Conservation (phyloP, 2,797 vertebrate genomes). For the Rhinichthys osculus region DNA sequence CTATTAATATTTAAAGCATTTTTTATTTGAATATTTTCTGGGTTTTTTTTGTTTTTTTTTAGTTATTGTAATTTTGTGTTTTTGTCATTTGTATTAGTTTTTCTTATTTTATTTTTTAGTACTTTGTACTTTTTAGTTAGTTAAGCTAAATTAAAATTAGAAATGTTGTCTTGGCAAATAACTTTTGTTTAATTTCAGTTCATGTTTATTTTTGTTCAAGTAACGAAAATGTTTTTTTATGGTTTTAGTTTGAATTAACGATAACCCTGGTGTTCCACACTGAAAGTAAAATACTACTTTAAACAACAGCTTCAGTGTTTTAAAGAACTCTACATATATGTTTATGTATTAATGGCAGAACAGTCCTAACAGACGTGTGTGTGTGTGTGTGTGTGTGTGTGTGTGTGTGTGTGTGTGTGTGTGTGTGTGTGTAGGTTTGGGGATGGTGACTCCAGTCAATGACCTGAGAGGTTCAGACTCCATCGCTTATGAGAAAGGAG, state of each 20-base stretch:
- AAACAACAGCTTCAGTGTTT: not conserved
- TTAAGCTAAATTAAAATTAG: not conserved
- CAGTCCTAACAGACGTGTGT: not conserved
- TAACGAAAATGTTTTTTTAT: not conserved
- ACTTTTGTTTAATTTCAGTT: not conserved
- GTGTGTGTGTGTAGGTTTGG: slow-evolving; percentile 82
- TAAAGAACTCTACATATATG: not conserved
- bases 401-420: not conserved
- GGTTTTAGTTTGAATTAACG: not conserved
- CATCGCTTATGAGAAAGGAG: slow-evolving; percentile 96
- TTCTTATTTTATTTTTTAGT: not conserved
- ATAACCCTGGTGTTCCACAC: not conserved
- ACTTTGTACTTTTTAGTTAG: not conserved
- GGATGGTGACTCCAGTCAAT: slow-evolving; percentile 98
- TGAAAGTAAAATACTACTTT: not conserved
- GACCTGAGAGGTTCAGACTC: slow-evolving; percentile 97
- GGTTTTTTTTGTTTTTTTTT: not conserved
- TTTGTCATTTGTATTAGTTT: not conserved
- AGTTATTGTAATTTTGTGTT: no score
- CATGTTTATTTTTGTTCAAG: not conserved
- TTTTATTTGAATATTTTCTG: not conserved
- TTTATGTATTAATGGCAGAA: not conserved
- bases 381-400: not conserved
- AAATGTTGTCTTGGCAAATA: not conserved
- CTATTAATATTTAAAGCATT: not conserved